A percentile compares a stretch with the other conserved stretches of the same genome.
phyloP scores from a whole-genome alignment of 1,140 invertebrate species.

The Nasonia longicornis region DNA sequence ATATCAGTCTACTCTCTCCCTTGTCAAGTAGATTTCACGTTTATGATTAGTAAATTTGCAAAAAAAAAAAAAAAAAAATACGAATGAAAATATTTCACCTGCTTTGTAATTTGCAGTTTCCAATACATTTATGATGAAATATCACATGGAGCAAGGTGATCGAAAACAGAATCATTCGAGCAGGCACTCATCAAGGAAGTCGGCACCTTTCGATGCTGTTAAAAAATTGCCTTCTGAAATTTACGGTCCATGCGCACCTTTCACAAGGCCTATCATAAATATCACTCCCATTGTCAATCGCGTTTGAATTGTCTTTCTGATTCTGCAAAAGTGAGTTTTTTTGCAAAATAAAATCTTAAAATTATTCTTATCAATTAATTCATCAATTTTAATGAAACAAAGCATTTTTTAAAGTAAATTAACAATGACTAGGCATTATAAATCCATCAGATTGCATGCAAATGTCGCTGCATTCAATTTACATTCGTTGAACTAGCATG shows the following conservation, averaged over 20 bases:
- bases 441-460: no score
- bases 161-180: background rate
- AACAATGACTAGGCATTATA: no score
- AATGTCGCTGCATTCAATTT: no score
- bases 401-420: no score
- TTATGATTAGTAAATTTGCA: background rate
- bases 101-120: background rate
- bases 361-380: no score
- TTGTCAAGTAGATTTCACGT: background rate
- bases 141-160: slow-evolving; percentile 20
- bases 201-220: background rate
- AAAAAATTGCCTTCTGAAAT: background rate
- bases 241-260: background rate
- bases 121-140: background rate
- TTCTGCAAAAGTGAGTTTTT: background rate
- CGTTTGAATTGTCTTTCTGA: background rate
- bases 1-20: background rate
- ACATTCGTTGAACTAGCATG: no score
- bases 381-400: no score
- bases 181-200: background rate
- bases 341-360: background rate
- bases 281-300: background rate
- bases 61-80: no score
- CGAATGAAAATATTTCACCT: no score
- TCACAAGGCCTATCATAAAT: background rate